phyloP scores from a whole-genome alignment of 1,140 invertebrate species.

The Cryptotermes secundus region DNA sequence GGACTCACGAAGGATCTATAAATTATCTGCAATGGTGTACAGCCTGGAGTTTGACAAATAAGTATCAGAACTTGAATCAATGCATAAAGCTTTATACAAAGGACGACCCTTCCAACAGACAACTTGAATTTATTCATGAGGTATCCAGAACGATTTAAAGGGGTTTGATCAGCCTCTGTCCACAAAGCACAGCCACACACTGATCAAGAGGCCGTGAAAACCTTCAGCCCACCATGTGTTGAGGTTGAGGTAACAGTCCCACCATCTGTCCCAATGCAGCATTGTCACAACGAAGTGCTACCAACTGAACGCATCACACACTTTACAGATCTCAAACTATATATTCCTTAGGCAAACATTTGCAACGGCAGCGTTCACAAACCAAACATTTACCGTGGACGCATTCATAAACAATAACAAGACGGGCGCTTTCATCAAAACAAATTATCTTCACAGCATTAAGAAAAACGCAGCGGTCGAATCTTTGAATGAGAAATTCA shows the following conservation, averaged over 20 bases:
- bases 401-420: not conserved
- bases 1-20: not conserved
- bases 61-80: not conserved
- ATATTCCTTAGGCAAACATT: too few species aligned
- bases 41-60: not conserved
- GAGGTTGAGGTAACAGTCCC: slow-evolving; percentile 2
- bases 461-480: too few species aligned
- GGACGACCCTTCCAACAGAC: not conserved
- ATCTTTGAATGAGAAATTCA: too few species aligned
- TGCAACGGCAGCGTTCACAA: too few species aligned
- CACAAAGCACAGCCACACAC: not conserved
- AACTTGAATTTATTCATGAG: slow-evolving; percentile 17
- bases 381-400: not conserved
- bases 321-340: too few species aligned
- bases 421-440: not conserved
- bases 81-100: not conserved
- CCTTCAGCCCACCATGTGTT: not conserved
- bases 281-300: not conserved
- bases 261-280: not conserved
- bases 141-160: slow-evolving; percentile 6
- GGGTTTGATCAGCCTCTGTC: not conserved
- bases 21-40: not conserved
- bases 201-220: slow-evolving; percentile 14
- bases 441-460: not conserved
- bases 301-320: not conserved